Evolutionary conservation across 2,797 vertebrate species (phyloP).

Genomic region (Gobio occitaniae): DNA sequence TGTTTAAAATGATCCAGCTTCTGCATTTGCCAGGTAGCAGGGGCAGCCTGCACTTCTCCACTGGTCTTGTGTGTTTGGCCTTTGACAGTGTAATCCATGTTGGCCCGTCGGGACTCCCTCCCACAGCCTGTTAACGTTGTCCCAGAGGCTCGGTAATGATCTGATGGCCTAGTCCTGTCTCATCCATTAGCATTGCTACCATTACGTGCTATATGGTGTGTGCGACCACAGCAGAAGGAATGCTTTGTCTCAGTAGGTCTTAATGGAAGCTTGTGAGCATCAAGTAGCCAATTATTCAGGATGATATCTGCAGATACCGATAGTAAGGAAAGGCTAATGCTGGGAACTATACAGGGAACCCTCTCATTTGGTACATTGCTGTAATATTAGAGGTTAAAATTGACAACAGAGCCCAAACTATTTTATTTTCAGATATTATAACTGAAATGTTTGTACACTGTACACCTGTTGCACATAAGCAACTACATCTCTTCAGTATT

Average conservation of each 20-base stretch:
- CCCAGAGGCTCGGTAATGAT: constrained; percentile 65
- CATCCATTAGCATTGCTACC: constrained; percentile 63
- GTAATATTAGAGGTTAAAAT: no score
- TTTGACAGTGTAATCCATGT: constrained; percentile 55
- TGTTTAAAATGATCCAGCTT: not conserved
- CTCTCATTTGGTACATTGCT: no score
- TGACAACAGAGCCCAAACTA: no score
- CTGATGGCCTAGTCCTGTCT: constrained; percentile 56
- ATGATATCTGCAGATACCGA: no score
- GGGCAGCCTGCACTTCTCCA: not conserved
- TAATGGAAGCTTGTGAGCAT: constrained; percentile 16
- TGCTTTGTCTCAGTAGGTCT: constrained; percentile 7
- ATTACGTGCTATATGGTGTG: constrained; percentile 51
- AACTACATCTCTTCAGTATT: no score
- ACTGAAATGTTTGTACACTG: no score
- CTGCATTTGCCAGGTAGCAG: constrained; percentile 7
- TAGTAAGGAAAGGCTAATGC: no score
- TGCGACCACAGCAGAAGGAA: constrained; percentile 23
- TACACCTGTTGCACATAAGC: no score
- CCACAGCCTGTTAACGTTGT: constrained; percentile 63
- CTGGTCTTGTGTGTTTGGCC: constrained; percentile 48
- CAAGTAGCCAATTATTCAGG: not conserved
- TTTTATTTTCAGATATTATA: no score
- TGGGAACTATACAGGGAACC: no score
- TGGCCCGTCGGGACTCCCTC: constrained; percentile 52